Evolutionary conservation across 2,888 invertebrate genomes (phyloP).

Genomic region (Megaustenia siamemsis): DNA sequence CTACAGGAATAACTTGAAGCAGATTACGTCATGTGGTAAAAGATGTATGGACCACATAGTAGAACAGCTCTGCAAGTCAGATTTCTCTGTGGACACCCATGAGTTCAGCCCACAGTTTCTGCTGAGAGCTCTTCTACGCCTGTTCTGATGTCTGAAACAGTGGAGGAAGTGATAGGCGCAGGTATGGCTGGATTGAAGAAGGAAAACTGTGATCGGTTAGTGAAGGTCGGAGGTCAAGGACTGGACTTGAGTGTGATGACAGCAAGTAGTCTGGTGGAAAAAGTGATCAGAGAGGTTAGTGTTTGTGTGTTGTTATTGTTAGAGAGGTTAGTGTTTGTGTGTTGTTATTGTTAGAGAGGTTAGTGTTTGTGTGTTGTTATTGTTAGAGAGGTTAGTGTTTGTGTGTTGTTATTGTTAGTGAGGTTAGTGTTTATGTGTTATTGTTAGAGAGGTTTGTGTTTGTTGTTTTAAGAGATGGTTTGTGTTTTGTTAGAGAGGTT

Average conservation of each 20-base stretch:
- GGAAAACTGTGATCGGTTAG: background rate
- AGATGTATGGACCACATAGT: constrained; percentile 70
- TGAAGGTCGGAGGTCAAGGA: background rate
- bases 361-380: no score
- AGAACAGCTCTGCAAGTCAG: constrained; percentile 60
- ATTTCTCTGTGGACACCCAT: background rate
- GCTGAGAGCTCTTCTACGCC: background rate
- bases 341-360: no score
- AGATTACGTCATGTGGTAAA: constrained; percentile 67
- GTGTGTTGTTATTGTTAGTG: no score
- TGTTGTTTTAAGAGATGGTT: no score
- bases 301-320: background rate
- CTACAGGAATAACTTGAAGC: constrained; percentile 56
- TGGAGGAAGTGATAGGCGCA: background rate
- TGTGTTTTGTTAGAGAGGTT: no score
- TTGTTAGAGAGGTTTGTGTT: no score
- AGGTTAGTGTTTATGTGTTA: no score
- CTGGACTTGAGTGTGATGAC: background rate
- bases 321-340: no score
- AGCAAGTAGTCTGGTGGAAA: constrained; percentile 20
- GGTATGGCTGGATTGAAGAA: background rate
- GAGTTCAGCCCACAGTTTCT: background rate
- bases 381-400: no score
- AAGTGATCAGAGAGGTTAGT: constrained; percentile 38
- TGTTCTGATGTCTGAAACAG: background rate